Base-by-base conservation (phyloP, 2,797 vertebrate species). In the Ctenopoma multispine region DNA sequence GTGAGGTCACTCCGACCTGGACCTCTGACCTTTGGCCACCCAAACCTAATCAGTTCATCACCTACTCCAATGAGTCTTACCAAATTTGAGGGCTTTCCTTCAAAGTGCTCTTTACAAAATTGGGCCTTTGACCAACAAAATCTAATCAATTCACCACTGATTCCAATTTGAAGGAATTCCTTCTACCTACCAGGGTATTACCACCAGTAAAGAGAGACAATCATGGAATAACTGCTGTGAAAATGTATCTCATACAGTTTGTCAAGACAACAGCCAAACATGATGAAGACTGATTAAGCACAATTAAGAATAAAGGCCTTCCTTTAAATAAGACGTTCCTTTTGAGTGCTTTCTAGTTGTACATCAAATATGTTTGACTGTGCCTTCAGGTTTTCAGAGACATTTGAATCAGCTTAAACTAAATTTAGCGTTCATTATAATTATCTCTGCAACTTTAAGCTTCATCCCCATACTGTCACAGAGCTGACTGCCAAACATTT, bases 331-430 rank as follows among this genome's bases (percentile, higher is more conserved):
- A 50, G 7, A 21, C 15, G 24, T 18, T 31, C 17, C 17, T 53
- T 2, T n/a, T 29, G 15, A 29, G 15, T 29, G 27, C 1, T 51
- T 49, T 49, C 12, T 31, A 34, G n/a, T 17, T 29, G 6, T 23
- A 4, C 10, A 27, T 27, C 27, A 64, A 44, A 54, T 15, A 46
- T 65, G 8, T 40, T 34, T 31, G 13, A 41, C 10, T 51, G 27
- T 43, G 2, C 20, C 13, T 17, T 15, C 9, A 36, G 14, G 9
- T 17, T 11, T 54, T 46, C 17, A 48, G 13, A 55, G 13, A 14
- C 8, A 44, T 72, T 48, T 34, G 4, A 27, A 64, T 43, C 15
- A 27, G 4, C 18, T 46, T n/a, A 60, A 53, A 54, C 15, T 60
- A 36, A 47, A 53, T 5, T 2, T 9, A 61, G 43, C 12, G 24